Evolutionary conservation across 2,888 invertebrate species (phyloP), one percentile per base, ranked within the genome.

Genomic region (Sabatieria punctata): DNA sequence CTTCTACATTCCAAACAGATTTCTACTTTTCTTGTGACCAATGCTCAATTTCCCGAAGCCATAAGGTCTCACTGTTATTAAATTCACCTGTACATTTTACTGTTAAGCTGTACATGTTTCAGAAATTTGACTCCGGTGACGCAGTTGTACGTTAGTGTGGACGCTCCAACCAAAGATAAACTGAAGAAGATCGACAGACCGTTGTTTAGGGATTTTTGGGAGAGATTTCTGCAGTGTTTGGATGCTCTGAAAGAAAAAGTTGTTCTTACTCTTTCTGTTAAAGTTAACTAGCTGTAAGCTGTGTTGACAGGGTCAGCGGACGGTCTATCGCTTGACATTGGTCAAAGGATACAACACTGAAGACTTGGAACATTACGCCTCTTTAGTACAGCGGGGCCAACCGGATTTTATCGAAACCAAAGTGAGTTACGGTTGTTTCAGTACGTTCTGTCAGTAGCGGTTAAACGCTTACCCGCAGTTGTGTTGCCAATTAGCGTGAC

Each of bases 381-480:
- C 69, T 23, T 64, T 75, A 13, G 72, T 75, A 1, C 57, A 63
- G 3, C 51, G 70, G 6, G 75, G 75, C 13, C 62, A 68, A 45
- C 75, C 75, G 39, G 74, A 75, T 60, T 75, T 75, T 53, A 75
- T 75, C 52, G 75, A 75, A 64, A 68, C 75, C 35, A 75, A 75
- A 66, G 73, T 72, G 53, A 50, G 21, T 38, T 8, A 38, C n/a
- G n/a, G n/a, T n/a, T n/a, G n/a, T n/a, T n/a, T n/a, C n/a, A n/a
- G n/a, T n/a, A n/a, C n/a, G n/a, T n/a, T n/a, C n/a, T n/a, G n/a
- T n/a, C n/a, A n/a, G n/a, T n/a, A n/a, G n/a, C n/a, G n/a, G n/a
- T n/a, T n/a, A n/a, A n/a, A n/a, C n/a, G n/a, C n/a, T n/a, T n/a
- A n/a, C n/a, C n/a, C n/a, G n/a, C n/a, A n/a, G n/a, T n/a, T n/a